Conservation (phyloP, 2,888 invertebrate species). For the Plusia festucae region DNA sequence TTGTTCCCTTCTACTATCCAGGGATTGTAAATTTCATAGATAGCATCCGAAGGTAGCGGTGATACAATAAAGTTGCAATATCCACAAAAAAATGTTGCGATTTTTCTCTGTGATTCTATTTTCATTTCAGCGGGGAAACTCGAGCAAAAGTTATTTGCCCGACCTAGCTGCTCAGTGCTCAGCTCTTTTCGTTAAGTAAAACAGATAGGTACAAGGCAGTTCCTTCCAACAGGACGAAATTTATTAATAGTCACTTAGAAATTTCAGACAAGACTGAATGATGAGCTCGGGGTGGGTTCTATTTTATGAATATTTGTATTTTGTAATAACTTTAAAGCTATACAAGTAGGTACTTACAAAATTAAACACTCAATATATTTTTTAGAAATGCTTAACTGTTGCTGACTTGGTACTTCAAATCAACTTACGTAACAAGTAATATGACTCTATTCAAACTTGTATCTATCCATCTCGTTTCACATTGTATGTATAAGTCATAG, state of each 20-base stretch:
- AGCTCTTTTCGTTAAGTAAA: constrained; percentile 51
- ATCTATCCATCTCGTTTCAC: background rate
- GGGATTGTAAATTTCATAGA: constrained; percentile 20
- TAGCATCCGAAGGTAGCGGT: constrained; percentile 17
- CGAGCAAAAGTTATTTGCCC: constrained; percentile 52
- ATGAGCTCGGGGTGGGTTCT: background rate
- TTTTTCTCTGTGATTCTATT: constrained; percentile 46
- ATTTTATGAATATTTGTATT: background rate
- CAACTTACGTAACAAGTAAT: background rate
- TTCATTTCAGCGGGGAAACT: constrained; percentile 43
- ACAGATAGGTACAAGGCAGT: constrained; percentile 35
- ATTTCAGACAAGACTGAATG: constrained; percentile 10
- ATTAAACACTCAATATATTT: too few relatives aligned
- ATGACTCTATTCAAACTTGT: background rate
- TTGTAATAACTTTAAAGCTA: background rate
- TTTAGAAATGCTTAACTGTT: too few relatives aligned
- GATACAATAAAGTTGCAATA: constrained; percentile 36
- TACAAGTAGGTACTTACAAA: too few relatives aligned
- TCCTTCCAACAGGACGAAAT: constrained; percentile 22
- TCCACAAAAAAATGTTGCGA: constrained; percentile 29
- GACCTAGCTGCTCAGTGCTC: constrained; percentile 35
- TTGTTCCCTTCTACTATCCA: constrained; percentile 7
- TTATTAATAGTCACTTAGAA: constrained; percentile 12
- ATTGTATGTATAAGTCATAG: background rate
- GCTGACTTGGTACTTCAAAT: too few relatives aligned